Evolutionary conservation across 2,113 vertebrate species (phyloP), one percentile per base, ranked within the genome.

Genomic region (Myotis lucifugus): DNA sequence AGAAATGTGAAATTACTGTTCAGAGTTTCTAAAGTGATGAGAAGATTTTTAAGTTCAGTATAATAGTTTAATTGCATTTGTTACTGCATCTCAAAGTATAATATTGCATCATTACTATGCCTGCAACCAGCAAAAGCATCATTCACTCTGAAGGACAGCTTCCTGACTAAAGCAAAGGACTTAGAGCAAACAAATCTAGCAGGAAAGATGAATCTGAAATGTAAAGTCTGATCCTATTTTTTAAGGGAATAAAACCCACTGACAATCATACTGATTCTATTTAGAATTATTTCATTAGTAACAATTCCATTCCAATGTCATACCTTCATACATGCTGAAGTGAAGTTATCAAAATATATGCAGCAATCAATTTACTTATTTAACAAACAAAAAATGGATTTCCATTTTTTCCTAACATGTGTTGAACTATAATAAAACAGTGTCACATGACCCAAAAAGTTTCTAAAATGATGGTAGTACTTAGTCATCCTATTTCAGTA

Each of bases 1-100:
- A 90, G 23, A 88, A 96, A 74, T 23, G 32, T 50, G 37, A 90
- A 81, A 50, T 82, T 67, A 37, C 19, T 88, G 3, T 42, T 69
- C 52, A 67, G 29, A 83, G 11, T 82, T 95, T 88, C 37, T 77
- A 77, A 81, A 59, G 23, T 59, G 5, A 34, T 59, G 5, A 40
- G 56, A 91, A 74, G 12, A 89, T 14, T 67, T 85, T 1, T 37
- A 95, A 69, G 29, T 77, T 90, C 29, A 74, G 67, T 83, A 7
- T 40, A 74, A 46, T 67, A 27, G n/a, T 91, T 96, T 91, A 93
- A 67, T 74, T 93, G 88, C 23, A 77, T 81, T 85, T 94, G 23
- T 50, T 93, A 64, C 18, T 93, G 15, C 59, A 64, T 87, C 48
- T 86, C 76, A 64, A 83, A 86, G 81, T 73, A 83, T 0, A 84